phyloP scores from a whole-genome alignment of 2,113 vertebrate species.

The Protobothrops mucrosquamatus region DNA sequence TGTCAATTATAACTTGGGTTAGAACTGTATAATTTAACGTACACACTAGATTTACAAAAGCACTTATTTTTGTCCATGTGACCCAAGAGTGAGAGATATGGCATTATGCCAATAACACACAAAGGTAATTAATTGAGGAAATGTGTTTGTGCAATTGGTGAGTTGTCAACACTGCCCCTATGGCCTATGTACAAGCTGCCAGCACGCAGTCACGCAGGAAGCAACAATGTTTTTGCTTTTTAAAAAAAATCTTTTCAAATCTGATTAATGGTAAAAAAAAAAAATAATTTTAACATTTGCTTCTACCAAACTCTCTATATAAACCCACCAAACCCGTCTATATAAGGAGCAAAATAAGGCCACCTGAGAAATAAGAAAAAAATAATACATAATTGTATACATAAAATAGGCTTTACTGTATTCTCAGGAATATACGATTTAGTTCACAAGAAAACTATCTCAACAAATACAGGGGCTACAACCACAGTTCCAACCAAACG shows the following conservation, averaged over 20 bases:
- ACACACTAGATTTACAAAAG: neutral
- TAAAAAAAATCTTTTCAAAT: neutral
- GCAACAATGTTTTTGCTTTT: neutral
- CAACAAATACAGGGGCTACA: conserved; percentile 22
- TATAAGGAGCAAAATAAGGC: neutral
- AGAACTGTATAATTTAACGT: neutral
- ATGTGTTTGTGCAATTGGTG: conserved; percentile 57
- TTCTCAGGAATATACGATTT: conserved; percentile 17
- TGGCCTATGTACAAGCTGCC: conserved; percentile 55
- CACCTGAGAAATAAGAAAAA: neutral
- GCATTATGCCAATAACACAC: conserved; percentile 38
- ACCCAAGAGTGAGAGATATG: conserved; percentile 9
- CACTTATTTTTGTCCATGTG: neutral
- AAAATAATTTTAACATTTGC: no score
- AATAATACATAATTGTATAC: neutral
- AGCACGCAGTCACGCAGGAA: conserved; percentile 31
- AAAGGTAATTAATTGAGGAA: conserved; percentile 64
- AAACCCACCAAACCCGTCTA: neutral
- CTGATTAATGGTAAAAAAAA: neutral
- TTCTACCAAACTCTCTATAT: neutral
- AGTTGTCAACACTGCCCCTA: conserved; percentile 53
- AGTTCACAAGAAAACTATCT: conserved; percentile 27
- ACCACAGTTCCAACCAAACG: neutral
- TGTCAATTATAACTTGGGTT: neutral
- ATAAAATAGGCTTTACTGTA: neutral